phyloP scores from a whole-genome alignment of 37 sponge, comb jelly and placozoan genomes.

The Crambe crambe region DNA sequence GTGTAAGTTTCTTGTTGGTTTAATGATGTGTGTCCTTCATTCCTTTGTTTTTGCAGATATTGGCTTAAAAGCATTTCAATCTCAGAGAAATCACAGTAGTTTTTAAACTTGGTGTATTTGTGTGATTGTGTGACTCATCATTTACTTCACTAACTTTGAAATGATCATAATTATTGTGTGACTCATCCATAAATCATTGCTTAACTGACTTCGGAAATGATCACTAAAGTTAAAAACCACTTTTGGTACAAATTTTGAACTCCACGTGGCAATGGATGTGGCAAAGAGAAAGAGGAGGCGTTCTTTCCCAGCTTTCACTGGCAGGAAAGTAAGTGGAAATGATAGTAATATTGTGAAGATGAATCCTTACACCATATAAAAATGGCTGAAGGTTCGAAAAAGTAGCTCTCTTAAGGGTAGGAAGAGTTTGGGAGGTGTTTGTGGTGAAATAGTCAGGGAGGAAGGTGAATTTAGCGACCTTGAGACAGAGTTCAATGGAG shows the following conservation, averaged over 20 bases:
- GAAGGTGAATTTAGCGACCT: neutral
- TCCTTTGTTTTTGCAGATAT: neutral
- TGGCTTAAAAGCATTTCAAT: neutral
- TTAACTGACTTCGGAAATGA: neutral
- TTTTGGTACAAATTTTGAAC: neutral
- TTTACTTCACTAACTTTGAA: too few species aligned
- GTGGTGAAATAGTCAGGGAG: neutral
- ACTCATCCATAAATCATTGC: neutral
- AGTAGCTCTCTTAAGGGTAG: neutral
- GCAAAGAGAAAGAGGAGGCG: slow-evolving; percentile 6
- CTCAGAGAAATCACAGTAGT: neutral
- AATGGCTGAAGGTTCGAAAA: too few species aligned
- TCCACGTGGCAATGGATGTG: slow-evolving; percentile 11
- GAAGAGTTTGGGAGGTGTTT: neutral
- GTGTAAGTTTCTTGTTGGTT: neutral
- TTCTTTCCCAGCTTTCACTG: neutral
- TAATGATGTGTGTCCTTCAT: neutral
- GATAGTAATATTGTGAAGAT: too few species aligned
- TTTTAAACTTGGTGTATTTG: too few species aligned
- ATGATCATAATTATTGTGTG: too few species aligned
- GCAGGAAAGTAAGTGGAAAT: neutral
- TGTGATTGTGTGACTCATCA: too few species aligned
- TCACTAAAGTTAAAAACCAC: neutral
- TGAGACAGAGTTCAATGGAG: neutral
- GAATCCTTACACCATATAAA: too few species aligned